These are phyloP conservation scores for Naso thynnoides DNA, from an alignment of 2,797 vertebrate species.

Conservation along the genomic window DNA sequence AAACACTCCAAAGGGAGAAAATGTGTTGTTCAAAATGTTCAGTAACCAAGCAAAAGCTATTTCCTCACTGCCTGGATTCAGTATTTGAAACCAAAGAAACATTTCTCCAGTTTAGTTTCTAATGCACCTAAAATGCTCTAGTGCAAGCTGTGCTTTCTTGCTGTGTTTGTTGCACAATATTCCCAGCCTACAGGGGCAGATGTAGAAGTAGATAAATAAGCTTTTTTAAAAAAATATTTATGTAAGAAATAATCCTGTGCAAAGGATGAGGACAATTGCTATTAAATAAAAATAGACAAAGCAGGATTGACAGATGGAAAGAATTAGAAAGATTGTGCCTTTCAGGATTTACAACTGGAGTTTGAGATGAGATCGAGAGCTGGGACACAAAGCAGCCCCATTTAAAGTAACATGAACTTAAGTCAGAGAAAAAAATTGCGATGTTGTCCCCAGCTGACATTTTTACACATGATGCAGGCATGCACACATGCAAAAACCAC, in stretches of 20 bases:
- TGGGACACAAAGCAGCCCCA: conserved; percentile 3
- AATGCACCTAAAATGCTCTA: neutral
- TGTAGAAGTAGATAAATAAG: conserved; percentile 41
- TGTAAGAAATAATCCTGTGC: conserved; percentile 45
- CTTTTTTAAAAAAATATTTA: neutral
- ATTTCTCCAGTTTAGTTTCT: neutral
- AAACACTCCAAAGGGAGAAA: neutral
- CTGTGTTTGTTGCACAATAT: conserved; percentile 19
- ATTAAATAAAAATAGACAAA: conserved; percentile 41
- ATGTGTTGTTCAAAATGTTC: neutral
- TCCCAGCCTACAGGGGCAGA: conserved; percentile 11
- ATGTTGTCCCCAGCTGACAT: neutral
- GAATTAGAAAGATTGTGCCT: conserved; percentile 26
- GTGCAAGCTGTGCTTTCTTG: neutral
- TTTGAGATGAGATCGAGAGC: conserved; percentile 29
- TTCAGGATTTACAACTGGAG: conserved; percentile 49
- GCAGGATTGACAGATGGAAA: conserved; percentile 48
- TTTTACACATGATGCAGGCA: conserved; percentile 13
- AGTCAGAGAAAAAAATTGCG: conserved; percentile 17
- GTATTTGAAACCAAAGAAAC: conserved; percentile 6
- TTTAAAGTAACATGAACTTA: conserved; percentile 22
- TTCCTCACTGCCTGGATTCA: neutral
- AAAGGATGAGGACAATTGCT: conserved; percentile 35
- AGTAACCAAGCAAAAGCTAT: neutral
- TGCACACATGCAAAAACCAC: neutral